These are phyloP conservation scores for Nicator chloris DNA, from an alignment of 2,113 vertebrate species.

Conservation along the genomic window DNA sequence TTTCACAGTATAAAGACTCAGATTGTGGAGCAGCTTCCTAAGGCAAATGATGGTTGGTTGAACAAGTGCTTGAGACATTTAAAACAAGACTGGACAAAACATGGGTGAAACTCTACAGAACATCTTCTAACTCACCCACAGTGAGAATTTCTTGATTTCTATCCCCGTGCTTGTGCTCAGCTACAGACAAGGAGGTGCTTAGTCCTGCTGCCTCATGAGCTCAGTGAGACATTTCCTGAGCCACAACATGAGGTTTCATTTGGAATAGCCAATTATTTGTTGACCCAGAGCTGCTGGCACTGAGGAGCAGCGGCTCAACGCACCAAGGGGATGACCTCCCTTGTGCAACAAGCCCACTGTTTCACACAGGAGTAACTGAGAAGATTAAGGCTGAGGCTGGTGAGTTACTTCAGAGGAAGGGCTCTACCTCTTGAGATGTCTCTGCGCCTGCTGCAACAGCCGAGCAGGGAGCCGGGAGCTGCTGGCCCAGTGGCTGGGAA, in stretches of 20 bases:
- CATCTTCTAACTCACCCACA: not conserved
- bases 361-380: not conserved
- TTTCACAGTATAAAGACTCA: not conserved
- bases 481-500: constrained; percentile 66
- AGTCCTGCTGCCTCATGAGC: not conserved
- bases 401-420: not conserved
- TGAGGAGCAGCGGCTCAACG: not conserved
- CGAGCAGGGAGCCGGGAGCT: constrained; percentile 50
- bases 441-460: constrained; percentile 48
- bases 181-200: not conserved
- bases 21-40: not conserved
- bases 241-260: not conserved
- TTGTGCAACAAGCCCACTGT: not conserved
- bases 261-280: not conserved
- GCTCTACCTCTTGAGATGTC: constrained; percentile 70
- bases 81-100: constrained; percentile 45
- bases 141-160: not conserved
- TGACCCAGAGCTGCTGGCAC: not conserved
- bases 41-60: not conserved
- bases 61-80: not conserved
- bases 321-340: not conserved
- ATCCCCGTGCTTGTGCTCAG: not conserved
- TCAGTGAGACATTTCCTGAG: not conserved
- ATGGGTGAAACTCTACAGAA: not conserved
- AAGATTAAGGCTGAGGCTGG: not conserved